phyloP scores from a whole-genome alignment of 2,888 invertebrate genomes.

The Pinctada fucata region DNA sequence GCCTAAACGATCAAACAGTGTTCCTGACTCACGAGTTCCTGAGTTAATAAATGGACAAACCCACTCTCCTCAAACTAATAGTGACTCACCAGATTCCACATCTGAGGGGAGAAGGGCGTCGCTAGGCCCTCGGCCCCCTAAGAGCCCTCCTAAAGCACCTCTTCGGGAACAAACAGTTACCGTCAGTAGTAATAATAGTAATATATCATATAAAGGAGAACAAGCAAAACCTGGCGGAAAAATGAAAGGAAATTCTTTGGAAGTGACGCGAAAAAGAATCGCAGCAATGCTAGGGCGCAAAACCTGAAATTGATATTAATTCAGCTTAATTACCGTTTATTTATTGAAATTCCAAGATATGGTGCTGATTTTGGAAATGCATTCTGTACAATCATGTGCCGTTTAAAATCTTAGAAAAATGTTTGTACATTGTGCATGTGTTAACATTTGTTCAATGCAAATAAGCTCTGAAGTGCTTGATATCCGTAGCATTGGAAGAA shows the following conservation, averaged over 20 bases:
- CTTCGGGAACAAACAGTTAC: conserved; percentile 22
- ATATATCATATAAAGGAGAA: conserved; percentile 36
- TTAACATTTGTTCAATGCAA: no score
- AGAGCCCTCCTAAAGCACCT: conserved; percentile 13
- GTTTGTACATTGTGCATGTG: no score
- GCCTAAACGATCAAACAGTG: neutral
- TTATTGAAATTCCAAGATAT: no score
- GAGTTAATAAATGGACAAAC: neutral
- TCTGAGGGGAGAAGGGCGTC: neutral
- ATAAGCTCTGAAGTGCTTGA: no score
- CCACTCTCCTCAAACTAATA: neutral
- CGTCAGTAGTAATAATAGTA: conserved; percentile 23
- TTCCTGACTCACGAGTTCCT: neutral
- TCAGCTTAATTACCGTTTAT: neutral
- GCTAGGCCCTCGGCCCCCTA: neutral
- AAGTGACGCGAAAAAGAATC: conserved; percentile 63
- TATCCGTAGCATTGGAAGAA: no score
- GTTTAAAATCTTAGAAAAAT: no score
- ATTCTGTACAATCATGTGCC: no score
- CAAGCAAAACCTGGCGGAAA: conserved; percentile 37
- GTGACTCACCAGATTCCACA: neutral
- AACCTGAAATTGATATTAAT: conserved; percentile 19
- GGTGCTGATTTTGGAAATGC: no score
- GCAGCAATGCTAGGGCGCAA: conserved; percentile 63
- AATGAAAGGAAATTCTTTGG: conserved; percentile 44